Percentiles rank a stretch among this genome's conserved stretches.
Conservation (phyloP, 2,797 vertebrate genomes). For the Podargus strigoides region DNA sequence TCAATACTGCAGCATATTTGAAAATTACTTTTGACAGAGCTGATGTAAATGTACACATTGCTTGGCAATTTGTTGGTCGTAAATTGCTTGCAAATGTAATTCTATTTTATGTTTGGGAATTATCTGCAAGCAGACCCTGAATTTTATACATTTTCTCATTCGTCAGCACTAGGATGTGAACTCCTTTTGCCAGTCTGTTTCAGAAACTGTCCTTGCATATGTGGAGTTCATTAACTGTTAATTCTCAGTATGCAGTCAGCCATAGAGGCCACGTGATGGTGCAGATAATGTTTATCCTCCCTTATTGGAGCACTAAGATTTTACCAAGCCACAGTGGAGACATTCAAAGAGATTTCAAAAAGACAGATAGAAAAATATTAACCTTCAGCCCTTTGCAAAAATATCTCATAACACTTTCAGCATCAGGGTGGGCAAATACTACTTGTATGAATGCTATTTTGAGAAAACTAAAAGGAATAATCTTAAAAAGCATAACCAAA, state of each 20-base stretch:
- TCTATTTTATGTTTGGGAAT: background rate
- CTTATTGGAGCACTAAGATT: background rate
- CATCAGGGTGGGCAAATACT: background rate
- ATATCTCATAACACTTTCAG: background rate
- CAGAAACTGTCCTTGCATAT: background rate
- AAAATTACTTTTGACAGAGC: background rate
- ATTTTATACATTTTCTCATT: background rate
- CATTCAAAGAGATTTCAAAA: background rate
- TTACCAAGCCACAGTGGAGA: background rate
- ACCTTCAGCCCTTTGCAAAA: background rate
- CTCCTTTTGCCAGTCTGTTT: background rate
- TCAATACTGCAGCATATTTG: background rate
- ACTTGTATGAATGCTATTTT: background rate
- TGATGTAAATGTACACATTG: background rate
- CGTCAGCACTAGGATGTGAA: background rate
- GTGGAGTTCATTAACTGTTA: conserved; percentile 13
- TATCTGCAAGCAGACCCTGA: background rate
- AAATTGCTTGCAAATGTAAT: background rate
- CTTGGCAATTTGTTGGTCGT: background rate
- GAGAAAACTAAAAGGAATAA: background rate
- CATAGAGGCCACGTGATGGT: background rate
- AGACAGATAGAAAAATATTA: background rate
- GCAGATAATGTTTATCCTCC: background rate
- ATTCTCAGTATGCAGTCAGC: background rate
- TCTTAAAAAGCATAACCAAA: background rate